phyloP scores from a whole-genome alignment of 2,113 vertebrate genomes.

The Erythrocebus patas region DNA sequence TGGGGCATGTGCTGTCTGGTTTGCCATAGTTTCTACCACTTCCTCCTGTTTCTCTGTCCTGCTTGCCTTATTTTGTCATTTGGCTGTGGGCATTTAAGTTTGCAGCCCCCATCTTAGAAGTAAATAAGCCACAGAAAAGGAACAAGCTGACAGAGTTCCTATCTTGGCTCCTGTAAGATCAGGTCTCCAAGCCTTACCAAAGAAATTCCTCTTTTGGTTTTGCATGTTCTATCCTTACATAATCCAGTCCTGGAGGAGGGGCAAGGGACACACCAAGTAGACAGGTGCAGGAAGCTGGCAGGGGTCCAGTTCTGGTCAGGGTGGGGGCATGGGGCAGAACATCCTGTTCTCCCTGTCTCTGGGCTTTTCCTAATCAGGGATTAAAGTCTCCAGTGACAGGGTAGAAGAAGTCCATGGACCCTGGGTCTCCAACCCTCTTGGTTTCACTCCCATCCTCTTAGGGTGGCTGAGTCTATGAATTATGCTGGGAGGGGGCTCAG shows the following conservation, averaged over 20 bases:
- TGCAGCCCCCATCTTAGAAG: background rate
- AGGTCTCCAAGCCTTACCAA: background rate
- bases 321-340: background rate
- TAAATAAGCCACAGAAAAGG: constrained; percentile 37
- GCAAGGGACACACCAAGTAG: background rate
- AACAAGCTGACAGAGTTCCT: constrained; percentile 1
- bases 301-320: constrained; percentile 28
- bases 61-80: constrained; percentile 20
- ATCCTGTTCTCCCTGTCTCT: constrained; percentile 60
- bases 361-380: constrained; percentile 63
- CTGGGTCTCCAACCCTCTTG: background rate
- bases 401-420: background rate
- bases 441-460: background rate
- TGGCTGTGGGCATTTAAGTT: background rate
- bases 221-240: constrained; percentile 54
- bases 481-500: background rate
- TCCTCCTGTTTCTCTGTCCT: background rate
- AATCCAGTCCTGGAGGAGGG: constrained; percentile 48
- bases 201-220: constrained; percentile 22
- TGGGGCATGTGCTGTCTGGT: background rate
- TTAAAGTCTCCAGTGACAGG: constrained; percentile 72
- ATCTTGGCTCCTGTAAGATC: constrained; percentile 30
- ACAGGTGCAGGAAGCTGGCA: constrained; percentile 77
- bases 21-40: background rate
- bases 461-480: constrained; percentile 16